Percentiles rank a stretch among this genome's conserved stretches.
Conservation (phyloP, 2,797 vertebrate species). For the Carapus acus region DNA sequence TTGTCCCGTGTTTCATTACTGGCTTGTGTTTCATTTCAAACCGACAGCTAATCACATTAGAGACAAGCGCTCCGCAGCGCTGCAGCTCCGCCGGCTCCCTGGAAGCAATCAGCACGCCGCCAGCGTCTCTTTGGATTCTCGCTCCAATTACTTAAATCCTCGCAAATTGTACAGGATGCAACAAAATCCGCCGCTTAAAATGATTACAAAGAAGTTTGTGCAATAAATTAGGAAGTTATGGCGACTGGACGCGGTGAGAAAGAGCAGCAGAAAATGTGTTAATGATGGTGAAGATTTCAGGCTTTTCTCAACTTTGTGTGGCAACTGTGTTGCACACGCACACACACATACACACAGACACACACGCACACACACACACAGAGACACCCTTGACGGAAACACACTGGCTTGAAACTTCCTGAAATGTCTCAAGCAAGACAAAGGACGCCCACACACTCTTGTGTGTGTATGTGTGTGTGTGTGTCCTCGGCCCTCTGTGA, state of each 20-base stretch:
- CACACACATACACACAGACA: no score
- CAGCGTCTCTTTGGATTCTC: conserved; percentile 57
- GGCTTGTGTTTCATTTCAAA: conserved; percentile 69
- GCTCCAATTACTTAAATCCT: conserved; percentile 54
- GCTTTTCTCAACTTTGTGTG: no score
- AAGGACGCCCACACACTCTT: no score
- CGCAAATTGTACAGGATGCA: conserved; percentile 49
- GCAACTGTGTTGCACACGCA: no score
- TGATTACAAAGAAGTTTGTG: conserved; percentile 31
- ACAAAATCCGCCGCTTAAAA: conserved; percentile 30
- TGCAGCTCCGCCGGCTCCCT: conserved; percentile 51
- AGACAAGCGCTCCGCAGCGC: conserved; percentile 59
- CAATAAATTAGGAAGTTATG: conserved; percentile 25
- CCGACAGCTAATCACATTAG: conserved; percentile 71
- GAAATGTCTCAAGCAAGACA: no score
- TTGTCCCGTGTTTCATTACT: conserved; percentile 63
- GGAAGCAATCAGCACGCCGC: conserved; percentile 57
- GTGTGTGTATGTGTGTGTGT: no score
- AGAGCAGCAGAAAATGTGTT: no score
- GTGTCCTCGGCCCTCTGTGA: no score
- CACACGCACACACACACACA: no score
- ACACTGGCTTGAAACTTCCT: no score
- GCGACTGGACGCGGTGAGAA: conserved; percentile 1
- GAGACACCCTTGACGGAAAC: no score
- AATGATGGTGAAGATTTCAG: no score